These are phyloP conservation scores for Vulpes vulpes DNA, from an alignment of 2,113 vertebrate species.

Conservation along the genomic window DNA sequence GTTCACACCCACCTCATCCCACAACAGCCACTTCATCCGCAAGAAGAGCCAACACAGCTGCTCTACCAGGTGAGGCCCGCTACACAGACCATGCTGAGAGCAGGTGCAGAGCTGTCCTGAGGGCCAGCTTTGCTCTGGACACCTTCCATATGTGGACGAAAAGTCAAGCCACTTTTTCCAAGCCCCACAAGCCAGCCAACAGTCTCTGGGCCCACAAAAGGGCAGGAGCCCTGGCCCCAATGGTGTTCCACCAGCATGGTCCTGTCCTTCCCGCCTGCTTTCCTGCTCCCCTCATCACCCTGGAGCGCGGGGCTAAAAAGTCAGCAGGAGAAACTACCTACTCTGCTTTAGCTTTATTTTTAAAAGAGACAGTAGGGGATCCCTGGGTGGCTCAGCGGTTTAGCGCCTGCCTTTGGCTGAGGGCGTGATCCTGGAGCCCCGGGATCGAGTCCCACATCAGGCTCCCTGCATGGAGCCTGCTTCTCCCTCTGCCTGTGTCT, in stretches of 20 bases:
- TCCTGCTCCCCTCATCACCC: neutral
- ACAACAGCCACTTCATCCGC: neutral
- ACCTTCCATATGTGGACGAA: neutral
- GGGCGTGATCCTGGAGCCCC: too few species aligned
- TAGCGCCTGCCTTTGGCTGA: too few species aligned
- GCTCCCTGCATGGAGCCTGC: too few species aligned
- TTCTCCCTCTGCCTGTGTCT: too few species aligned
- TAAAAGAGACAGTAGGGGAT: neutral
- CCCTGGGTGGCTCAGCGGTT: too few species aligned
- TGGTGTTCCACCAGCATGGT: rapidly evolving
- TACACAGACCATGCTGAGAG: neutral
- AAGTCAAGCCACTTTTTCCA: neutral
- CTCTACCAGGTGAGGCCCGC: neutral
- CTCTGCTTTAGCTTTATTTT: neutral
- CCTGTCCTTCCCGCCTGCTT: neutral
- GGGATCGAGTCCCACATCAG: too few species aligned
- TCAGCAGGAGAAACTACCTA: neutral
- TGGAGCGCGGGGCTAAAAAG: neutral
- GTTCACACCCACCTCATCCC: neutral
- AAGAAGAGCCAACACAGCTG: too few species aligned
- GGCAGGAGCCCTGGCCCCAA: neutral
- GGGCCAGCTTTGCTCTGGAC: neutral
- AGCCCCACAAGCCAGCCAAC: neutral
- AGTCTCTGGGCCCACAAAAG: neutral
- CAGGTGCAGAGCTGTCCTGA: neutral